phyloP scores from a whole-genome alignment of 1,140 invertebrate genomes.

The Temnothorax nylanderi region DNA sequence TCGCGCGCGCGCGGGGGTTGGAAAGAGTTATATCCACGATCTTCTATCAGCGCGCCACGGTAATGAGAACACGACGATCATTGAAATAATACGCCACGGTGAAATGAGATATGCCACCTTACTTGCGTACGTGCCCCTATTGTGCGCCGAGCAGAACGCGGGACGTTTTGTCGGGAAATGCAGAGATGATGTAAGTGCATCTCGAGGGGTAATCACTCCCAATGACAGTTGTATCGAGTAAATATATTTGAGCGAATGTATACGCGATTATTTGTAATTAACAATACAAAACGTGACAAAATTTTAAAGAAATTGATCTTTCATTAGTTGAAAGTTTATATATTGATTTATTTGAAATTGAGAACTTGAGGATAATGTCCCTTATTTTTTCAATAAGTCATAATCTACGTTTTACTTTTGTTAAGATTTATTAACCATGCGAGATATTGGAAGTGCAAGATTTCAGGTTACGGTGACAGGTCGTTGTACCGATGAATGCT shows the following conservation, averaged over 20 bases:
- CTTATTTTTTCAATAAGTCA: background rate
- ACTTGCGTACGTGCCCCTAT: conserved; percentile 46
- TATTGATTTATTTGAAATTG: background rate
- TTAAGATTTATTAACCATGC: background rate
- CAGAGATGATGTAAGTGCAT: conserved; percentile 8
- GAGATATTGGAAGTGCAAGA: background rate
- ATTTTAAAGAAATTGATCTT: background rate
- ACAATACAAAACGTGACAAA: background rate
- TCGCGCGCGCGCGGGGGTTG: background rate
- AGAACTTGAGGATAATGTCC: background rate
- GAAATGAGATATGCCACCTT: conserved; percentile 74
- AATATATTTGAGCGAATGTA: background rate
- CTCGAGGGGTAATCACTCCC: background rate
- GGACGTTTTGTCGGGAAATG: background rate
- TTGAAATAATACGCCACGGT: conserved; percentile 75
- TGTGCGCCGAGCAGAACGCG: background rate
- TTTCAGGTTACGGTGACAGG: conserved; percentile 4
- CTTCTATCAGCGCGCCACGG: conserved; percentile 54
- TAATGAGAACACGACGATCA: conserved; percentile 75
- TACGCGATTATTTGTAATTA: background rate
- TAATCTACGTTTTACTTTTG: background rate
- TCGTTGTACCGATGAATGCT: background rate
- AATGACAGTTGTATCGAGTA: background rate
- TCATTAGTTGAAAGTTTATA: background rate
- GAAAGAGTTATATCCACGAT: conserved; percentile 61